Conservation (phyloP, 2,888 invertebrate species). For the Nezara viridula region DNA sequence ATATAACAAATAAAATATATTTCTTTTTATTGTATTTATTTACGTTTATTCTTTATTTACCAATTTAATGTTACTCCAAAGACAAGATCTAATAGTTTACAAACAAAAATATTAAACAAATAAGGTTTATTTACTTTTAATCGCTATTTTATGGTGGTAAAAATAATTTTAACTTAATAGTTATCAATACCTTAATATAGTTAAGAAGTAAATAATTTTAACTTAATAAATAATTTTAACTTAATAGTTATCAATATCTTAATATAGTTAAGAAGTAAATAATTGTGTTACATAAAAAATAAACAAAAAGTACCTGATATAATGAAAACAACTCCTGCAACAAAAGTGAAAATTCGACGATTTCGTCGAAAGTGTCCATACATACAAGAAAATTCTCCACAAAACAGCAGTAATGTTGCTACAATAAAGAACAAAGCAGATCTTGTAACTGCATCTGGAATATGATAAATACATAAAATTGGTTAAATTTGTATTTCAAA, state of each 20-base stretch:
- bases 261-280: constrained; percentile 36
- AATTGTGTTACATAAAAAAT: neutral
- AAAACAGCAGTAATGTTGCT: constrained; percentile 81
- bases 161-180: no score
- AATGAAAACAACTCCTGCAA: constrained; percentile 89
- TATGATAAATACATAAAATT: neutral
- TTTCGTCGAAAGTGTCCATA: constrained; percentile 83
- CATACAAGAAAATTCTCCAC: constrained; percentile 85
- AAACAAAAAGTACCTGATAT: constrained; percentile 81
- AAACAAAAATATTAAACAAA: no score
- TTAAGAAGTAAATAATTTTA: constrained; percentile 11
- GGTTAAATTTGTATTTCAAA: neutral
- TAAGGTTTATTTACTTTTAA: no score
- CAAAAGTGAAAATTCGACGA: constrained; percentile 84
- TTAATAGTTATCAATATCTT: no score
- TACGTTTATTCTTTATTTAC: neutral
- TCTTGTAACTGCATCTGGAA: constrained; percentile 87
- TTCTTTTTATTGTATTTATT: neutral
- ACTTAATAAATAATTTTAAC: no score
- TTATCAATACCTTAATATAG: no score
- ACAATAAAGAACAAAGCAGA: constrained; percentile 86
- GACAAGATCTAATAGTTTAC: no score
- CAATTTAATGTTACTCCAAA: no score
- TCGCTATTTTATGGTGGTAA: no score
- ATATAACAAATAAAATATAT: neutral